Evolutionary conservation across 2,797 vertebrate species (phyloP), one percentile per base, ranked within the genome.

Genomic region (Aeoliscus strigatus): DNA sequence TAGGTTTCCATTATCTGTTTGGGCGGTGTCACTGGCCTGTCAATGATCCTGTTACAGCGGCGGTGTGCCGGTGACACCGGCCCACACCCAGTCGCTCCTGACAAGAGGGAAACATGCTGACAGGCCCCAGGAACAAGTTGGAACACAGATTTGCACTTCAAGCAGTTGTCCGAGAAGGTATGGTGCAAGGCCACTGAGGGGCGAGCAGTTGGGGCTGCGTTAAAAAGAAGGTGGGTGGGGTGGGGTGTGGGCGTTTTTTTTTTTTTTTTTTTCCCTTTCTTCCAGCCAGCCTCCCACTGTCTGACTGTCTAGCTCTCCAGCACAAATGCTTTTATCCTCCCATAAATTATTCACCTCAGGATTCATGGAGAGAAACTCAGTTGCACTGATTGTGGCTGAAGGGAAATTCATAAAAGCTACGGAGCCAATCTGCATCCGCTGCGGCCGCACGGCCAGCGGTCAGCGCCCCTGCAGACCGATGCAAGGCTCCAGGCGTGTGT

Each of bases 1-100:
- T 99, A 94, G 86, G 91, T 94, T 96, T 96, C 94, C 93, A 97
- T 98, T 96, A 97, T 94, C 87, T 83, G 91, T 87, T 94, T 88
- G 79, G 86, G 88, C 89, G 86, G 90, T 96, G 95, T 98, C 94
- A 94, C 88, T 90, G 86, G 91, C 87, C 88, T 94, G 95, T 94
- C 94, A 94, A 92, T 95, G 93, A 96, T 93, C 93, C 93, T 86
- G 92, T 93, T 93, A 93, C 88, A 73, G 83, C 55, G 46, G 68
- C 25, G 37, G 81, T 77, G 75, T 82, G 72, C 59, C 79, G 85
- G 85, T 85, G 81, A 86, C 78, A 77, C 60, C 4, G 60, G 72
- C 74, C 78, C 73, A 89, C 91, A 92, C 92, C 93, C 91, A 87
- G 89, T 92, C 84, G 90, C 89, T 89, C 89, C 91, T 94, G 94